Evolutionary conservation across 2,888 invertebrate genomes (phyloP), one percentile per base, ranked within the genome.

Genomic region (Melinaea menophilus): DNA sequence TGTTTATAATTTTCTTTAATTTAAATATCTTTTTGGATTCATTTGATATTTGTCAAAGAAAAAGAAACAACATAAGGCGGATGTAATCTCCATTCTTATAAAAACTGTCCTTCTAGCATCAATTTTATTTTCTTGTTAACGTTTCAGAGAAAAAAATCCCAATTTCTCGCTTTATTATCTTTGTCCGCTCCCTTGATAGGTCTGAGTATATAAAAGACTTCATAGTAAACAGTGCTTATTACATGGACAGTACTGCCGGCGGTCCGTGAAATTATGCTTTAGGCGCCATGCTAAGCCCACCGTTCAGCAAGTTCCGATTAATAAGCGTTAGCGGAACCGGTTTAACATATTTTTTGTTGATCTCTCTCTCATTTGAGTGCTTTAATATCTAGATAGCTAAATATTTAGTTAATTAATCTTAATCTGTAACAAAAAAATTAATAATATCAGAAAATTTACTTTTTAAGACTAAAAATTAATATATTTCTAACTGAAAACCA

Each of bases 241-340:
- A 85, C 82, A 66, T 78, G 81, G 81, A 78, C 84, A 75, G 76
- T 76, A 74, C 75, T 73, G 78, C 76, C 81, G 77, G 72, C 80
- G 79, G 79, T 71, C 82, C 87, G 84, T 85, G 86, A 87, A 87
- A 88, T 87, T 85, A 86, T 86, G 82, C 85, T 81, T 80, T 79
- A 78, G 82, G 76, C 81, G 79, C 75, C 77, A 78, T 80, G 80
- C 76, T 81, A 79, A 77, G 85, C 82, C 81, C 81, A 81, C 80
- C 79, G 81, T 76, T 74, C 73, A 71, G 63, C 58, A 54, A 47
- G 69, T 71, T 0, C 1, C 59, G 74, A 76, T 63, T 1, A 3
- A 72, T 9, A 60, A 62, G 74, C 62, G 56, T 2, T 9, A 68
- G 76, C 76, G 76, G 45, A 3, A 41, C 41, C 9, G 2, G 9